These are phyloP conservation scores for Mastigias papua DNA, from an alignment of 30 jellyfish, hydroid and myxozoan species.

Conservation along the genomic window DNA sequence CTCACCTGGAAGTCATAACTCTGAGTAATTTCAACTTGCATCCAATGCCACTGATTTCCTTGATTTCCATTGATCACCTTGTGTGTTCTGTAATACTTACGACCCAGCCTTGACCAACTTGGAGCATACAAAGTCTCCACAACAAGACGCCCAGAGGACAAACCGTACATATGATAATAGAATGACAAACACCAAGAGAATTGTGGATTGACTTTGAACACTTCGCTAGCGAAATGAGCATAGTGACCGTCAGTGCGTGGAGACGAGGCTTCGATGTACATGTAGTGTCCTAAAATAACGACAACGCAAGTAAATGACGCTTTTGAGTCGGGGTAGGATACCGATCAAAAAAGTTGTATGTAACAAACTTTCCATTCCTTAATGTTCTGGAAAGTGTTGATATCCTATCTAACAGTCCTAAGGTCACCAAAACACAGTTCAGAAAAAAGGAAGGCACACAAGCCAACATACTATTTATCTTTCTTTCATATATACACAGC, in stretches of 20 bases:
- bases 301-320: too few species aligned
- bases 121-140: constrained; percentile 81
- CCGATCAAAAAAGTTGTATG: too few species aligned
- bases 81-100: constrained; percentile 69
- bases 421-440: too few species aligned
- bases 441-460: too few species aligned
- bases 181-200: constrained; percentile 93
- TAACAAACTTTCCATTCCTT: too few species aligned
- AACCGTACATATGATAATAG: constrained; percentile 96
- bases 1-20: constrained; percentile 92
- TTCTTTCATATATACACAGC: too few species aligned
- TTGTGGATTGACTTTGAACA: constrained; percentile 92
- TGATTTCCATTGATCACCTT: constrained; percentile 76
- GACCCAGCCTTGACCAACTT: constrained; percentile 70
- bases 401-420: too few species aligned
- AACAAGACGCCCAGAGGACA: constrained; percentile 72
- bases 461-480: too few species aligned
- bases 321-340: too few species aligned
- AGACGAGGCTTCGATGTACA: constrained; percentile 93
- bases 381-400: too few species aligned
- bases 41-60: constrained; percentile 82
- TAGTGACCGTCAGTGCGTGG: constrained; percentile 88
- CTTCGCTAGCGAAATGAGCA: constrained; percentile 87
- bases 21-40: constrained; percentile 83
- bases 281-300: constrained; percentile 80